phyloP scores from a whole-genome alignment of 30 jellyfish, hydroid and myxozoan genomes.

The Hydra vulgaris region DNA sequence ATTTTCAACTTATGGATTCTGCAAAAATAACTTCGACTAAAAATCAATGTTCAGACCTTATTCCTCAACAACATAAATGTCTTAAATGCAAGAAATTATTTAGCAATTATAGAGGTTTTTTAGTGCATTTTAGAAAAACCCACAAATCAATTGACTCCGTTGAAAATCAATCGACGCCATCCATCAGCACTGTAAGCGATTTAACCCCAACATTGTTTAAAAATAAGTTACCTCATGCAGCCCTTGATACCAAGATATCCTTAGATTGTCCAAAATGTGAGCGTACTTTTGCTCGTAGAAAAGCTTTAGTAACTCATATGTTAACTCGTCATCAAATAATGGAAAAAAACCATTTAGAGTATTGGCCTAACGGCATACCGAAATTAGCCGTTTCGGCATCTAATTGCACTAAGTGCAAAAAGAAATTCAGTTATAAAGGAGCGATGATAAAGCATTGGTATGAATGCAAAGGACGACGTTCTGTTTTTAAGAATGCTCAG shows the following conservation, averaged over 20 bases:
- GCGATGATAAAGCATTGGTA: conserved; percentile 40
- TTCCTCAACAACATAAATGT: conserved; percentile 7
- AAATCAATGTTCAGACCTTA: not conserved
- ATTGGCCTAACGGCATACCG: conserved; percentile 36
- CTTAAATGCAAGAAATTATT: conserved; percentile 23
- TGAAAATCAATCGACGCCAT: not conserved
- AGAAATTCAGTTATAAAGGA: conserved; percentile 35
- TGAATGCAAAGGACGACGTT: conserved; percentile 36
- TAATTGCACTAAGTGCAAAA: conserved; percentile 48
- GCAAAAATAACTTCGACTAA: not conserved
- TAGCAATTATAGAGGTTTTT: conserved; percentile 16
- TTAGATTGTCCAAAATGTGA: conserved; percentile 71
- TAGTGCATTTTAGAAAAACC: conserved; percentile 21
- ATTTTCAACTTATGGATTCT: not conserved
- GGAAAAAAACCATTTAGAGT: conserved; percentile 12
- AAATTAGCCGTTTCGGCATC: conserved; percentile 16
- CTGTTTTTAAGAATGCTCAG: not conserved
- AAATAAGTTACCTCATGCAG: not conserved
- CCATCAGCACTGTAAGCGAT: not conserved
- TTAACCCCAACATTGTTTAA: not conserved
- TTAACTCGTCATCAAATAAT: conserved; percentile 49
- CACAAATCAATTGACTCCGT: conserved; percentile 39
- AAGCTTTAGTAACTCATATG: conserved; percentile 62
- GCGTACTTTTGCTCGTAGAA: conserved; percentile 44
- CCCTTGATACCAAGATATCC: not conserved